Evolutionary conservation across 2,888 invertebrate genomes (phyloP), one percentile per base, ranked within the genome.

Genomic region (Petrolisthes manimaculis): DNA sequence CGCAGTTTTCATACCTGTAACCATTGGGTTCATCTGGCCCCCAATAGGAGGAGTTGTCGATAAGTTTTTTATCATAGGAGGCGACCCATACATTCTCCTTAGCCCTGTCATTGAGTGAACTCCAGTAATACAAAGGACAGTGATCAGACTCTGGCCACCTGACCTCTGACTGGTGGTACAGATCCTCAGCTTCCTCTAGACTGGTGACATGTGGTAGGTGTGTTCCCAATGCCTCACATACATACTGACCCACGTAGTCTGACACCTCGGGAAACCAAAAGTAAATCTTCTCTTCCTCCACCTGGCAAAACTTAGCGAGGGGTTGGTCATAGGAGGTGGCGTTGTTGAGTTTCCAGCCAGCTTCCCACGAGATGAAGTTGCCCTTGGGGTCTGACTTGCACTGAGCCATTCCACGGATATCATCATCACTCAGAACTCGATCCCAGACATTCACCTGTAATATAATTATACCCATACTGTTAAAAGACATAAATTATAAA

Each of bases 211-310:
- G 53, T 6, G 91, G 91, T 9, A 91, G 82, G 67, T 91, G 91
- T 37, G 89, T 88, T 4, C 91, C 91, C 8, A 91, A 83, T 12
- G 89, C 89, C n/a, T 91, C 91, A 79, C 91, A 91, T 14, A 91
- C 71, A 80, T 91, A 91, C 84, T 88, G 79, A 37, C 83, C 87
- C 18, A 78, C 86, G 4, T 55, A 78, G 56, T 85, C 84, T 24
- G 86, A 61, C 54, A 84, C 67, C n/a, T 83, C 69, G 5, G 91
- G 84, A 55, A 91, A 91, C 88, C 89, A 91, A 61, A 89, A 91
- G 83, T 88, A 91, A 4, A 78, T 77, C 5, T 67, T 74, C 5
- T 77, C 84, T 14, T 61, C 77, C 5, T 91, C 88, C 51, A 80
- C 37, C 5, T 86, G 74, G 51, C 91, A 91, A 75, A 91, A 86